These are phyloP conservation scores for Daphoenositta chrysoptera DNA, from an alignment of 2,113 vertebrate species.

Conservation along the genomic window DNA sequence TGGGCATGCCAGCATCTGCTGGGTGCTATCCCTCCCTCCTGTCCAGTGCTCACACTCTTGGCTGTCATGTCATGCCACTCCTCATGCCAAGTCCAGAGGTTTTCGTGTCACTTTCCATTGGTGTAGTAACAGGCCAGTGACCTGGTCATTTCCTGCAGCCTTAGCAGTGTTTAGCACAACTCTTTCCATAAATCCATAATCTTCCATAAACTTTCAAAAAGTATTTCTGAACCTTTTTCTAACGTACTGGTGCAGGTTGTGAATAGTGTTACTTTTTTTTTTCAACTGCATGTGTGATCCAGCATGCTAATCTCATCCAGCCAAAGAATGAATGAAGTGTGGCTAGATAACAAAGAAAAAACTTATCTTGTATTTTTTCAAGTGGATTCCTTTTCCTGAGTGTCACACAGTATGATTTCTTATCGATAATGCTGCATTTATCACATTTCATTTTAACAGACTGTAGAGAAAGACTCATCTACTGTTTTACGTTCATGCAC, in stretches of 20 bases:
- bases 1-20: not conserved
- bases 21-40: not conserved
- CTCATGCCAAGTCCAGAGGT: not conserved
- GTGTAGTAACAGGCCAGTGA: not conserved
- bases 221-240: not conserved
- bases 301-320: not conserved
- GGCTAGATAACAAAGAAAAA: not conserved
- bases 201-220: not conserved
- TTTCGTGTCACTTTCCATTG: accelerated
- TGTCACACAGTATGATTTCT: not conserved
- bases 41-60: accelerated
- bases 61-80: not conserved
- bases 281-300: not conserved
- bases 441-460: not conserved
- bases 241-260: not conserved
- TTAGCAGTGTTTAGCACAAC: not conserved
- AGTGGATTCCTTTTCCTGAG: not conserved
- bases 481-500: not conserved
- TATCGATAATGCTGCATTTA: not conserved
- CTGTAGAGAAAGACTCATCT: not conserved
- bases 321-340: not conserved
- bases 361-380: not conserved
- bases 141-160: not conserved
- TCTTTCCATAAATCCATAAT: not conserved
- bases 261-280: not conserved